These are phyloP conservation scores for Phainopepla nitens DNA, from an alignment of 2,113 vertebrate genomes.

Conservation along the genomic window DNA sequence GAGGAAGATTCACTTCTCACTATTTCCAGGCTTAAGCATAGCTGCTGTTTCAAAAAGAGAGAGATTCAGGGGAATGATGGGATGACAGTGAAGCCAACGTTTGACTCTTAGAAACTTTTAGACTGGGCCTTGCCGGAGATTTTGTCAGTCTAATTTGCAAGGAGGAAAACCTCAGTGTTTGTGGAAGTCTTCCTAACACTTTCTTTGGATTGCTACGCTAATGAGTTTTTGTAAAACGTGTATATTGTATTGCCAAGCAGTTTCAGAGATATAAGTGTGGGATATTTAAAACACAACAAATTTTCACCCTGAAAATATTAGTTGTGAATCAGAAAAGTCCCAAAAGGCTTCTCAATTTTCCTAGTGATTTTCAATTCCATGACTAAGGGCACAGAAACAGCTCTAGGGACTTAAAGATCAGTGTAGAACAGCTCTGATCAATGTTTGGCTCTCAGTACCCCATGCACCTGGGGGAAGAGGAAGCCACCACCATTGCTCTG, in stretches of 20 bases:
- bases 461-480: background rate
- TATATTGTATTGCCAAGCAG: background rate
- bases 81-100: background rate
- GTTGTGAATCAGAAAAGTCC: background rate
- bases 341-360: background rate
- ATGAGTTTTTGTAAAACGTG: background rate
- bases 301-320: background rate
- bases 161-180: background rate
- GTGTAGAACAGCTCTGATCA: background rate
- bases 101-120: background rate
- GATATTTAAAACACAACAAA: background rate
- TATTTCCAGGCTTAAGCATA: background rate
- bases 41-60: background rate
- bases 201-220: background rate
- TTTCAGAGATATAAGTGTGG: accelerated
- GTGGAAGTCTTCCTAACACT: background rate
- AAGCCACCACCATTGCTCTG: background rate
- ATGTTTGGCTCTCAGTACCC: accelerated
- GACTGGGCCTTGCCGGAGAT: background rate
- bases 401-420: background rate
- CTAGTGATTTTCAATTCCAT: background rate
- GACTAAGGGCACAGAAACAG: background rate
- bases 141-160: background rate
- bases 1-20: background rate
- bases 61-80: background rate